A percentile compares a stretch with the other conserved stretches of the same genome.
Evolutionary conservation across 2,797 vertebrate species (phyloP).

Genomic region (Falco biarmicus): DNA sequence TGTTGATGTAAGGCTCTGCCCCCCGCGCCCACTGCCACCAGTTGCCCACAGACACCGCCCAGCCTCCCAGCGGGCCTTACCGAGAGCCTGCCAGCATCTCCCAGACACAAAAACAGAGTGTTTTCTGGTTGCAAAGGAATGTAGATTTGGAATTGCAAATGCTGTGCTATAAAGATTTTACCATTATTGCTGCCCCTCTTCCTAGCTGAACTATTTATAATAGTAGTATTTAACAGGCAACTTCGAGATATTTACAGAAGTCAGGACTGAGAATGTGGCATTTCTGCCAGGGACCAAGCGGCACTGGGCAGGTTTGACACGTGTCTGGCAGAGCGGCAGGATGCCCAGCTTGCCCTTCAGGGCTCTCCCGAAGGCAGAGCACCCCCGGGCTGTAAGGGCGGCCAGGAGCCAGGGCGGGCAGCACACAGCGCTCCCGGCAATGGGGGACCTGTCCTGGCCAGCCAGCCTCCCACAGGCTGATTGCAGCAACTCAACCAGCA

Average conservation of each 20-base stretch:
- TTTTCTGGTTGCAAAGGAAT: not conserved
- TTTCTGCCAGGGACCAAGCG: not conserved
- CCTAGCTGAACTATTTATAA: not conserved
- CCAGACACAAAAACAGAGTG: not conserved
- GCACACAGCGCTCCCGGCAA: not conserved
- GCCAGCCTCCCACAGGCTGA: not conserved
- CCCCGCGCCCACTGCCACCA: accelerated
- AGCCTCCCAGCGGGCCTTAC: not conserved
- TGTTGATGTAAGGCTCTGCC: not conserved
- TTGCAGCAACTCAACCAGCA: not conserved
- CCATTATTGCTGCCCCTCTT: not conserved
- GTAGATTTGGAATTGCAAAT: not conserved
- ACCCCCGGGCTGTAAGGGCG: not conserved
- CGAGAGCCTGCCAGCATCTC: not conserved
- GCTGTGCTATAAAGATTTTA: not conserved
- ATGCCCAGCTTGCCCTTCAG: not conserved
- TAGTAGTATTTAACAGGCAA: not conserved
- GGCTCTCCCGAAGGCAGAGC: not conserved
- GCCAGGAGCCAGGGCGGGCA: not conserved
- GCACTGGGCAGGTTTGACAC: not conserved
- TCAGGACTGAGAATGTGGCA: not conserved
- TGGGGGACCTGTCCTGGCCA: not conserved
- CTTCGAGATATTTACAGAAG: not conserved
- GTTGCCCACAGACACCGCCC: not conserved
- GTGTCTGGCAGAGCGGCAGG: not conserved